phyloP scores from a whole-genome alignment of 2,797 vertebrate species.

The Dipus sagitta region DNA sequence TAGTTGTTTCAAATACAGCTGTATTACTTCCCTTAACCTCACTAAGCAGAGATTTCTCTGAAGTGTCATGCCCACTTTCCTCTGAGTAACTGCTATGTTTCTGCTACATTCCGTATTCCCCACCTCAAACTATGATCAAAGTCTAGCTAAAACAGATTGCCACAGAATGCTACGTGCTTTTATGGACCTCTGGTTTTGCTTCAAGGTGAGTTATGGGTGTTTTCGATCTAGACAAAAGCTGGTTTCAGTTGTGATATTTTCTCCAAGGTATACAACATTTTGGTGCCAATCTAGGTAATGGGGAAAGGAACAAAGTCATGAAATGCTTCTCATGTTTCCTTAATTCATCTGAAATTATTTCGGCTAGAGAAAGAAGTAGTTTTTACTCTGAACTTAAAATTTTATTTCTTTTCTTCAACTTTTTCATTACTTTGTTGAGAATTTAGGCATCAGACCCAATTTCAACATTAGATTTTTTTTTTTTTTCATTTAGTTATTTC shows the following conservation, averaged over 20 bases:
- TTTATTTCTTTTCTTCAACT: not conserved
- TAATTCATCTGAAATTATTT: conserved; percentile 66
- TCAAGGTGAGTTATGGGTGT: conserved; percentile 83
- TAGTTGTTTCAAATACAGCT: not conserved
- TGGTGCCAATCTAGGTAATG: conserved; percentile 77
- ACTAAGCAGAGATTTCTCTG: not conserved
- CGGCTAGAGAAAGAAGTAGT: conserved; percentile 69
- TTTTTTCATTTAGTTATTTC: too few species aligned
- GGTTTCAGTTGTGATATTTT: conserved; percentile 83
- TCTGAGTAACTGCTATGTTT: conserved; percentile 60
- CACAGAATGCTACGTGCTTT: conserved; percentile 78
- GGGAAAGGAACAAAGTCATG: conserved; percentile 84
- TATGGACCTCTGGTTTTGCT: conserved; percentile 71
- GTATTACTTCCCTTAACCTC: not conserved
- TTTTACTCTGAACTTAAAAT: conserved; percentile 60
- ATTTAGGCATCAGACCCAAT: conserved; percentile 62
- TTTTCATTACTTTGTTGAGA: conserved; percentile 60
- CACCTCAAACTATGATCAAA: conserved; percentile 82
- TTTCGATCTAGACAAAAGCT: conserved; percentile 82
- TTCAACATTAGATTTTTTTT: not conserved
- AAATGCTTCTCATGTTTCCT: conserved; percentile 77
- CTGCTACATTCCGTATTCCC: conserved; percentile 7
- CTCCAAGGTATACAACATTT: conserved; percentile 78
- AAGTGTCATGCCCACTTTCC: not conserved
- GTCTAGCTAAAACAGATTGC: conserved; percentile 64